Evolutionary conservation across 2,888 invertebrate species (phyloP).

Genomic region (Oithona nana): DNA sequence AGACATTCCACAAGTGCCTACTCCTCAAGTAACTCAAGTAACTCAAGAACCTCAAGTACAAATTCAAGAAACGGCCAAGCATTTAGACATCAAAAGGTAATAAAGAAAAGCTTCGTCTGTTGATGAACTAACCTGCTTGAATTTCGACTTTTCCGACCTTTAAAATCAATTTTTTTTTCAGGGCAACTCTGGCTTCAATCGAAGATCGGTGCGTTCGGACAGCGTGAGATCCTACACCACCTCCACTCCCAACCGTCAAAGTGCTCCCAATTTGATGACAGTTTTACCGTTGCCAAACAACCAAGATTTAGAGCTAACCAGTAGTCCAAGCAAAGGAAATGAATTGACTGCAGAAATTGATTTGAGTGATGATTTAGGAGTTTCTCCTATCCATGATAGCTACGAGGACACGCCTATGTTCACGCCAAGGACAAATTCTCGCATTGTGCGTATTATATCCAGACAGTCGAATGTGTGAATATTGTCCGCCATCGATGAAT

Average conservation of each 20-base stretch:
- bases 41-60: too few species aligned
- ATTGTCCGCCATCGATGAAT: too few species aligned
- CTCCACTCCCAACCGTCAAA: background rate
- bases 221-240: background rate
- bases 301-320: background rate
- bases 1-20: too few species aligned
- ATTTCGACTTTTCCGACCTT: background rate
- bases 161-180: background rate
- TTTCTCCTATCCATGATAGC: background rate
- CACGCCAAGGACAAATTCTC: background rate
- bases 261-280: background rate
- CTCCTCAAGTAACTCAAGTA: too few species aligned
- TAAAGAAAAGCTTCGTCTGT: too few species aligned
- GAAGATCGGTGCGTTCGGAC: too few species aligned
- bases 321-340: background rate
- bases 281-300: background rate
- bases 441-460: background rate
- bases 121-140: too few species aligned
- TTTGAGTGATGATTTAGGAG: constrained; percentile 6
- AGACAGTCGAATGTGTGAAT: constrained; percentile 3
- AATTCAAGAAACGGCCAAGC: too few species aligned
- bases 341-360: background rate
- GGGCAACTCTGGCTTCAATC: background rate
- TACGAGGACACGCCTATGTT: background rate
- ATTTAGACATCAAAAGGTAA: too few species aligned